Evolutionary conservation across 1,140 invertebrate species (phyloP), one percentile per base, ranked within the genome.

Genomic region (Xylocopa sonorina): DNA sequence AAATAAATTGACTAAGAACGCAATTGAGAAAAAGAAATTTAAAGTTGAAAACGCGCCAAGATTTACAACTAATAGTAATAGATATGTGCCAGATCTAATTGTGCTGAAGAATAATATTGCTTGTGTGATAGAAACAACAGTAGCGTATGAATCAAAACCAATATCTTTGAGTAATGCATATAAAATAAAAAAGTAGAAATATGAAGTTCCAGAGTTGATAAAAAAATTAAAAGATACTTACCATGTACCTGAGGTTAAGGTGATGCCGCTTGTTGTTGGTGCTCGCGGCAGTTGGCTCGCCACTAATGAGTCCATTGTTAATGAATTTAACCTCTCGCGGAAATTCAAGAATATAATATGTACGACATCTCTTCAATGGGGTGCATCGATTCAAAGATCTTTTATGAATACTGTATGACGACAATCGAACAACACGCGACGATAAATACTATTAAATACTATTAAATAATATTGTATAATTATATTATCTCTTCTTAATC

Each of bases 361-460:
- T 1, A 53, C 29, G 34, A 53, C 48, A 46, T 46, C 43, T 12
- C 43, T 46, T 2, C 43, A 46, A 14, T 46, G 43, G 43, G 43
- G 43, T 10, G 64, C 53, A 3, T 34, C 64, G 1, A 67, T 53
- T 0, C 64, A 67, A 5, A 48, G 64, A 14, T 0, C 3, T 1
- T 67, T 67, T 16, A 67, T 67, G 64, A 18, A 29, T 12, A 34
- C 48, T 9, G 64, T 67, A 4, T 67, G 64, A 48, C 50, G 64
- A 51, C 64, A 66, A 38, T 4, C 38, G 38, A 38, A 38, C 38
- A n/a, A n/a, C n/a, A n/a, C n/a, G n/a, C n/a, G n/a, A n/a, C n/a
- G n/a, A n/a, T n/a, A n/a, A n/a, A n/a, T n/a, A n/a, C n/a, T n/a
- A n/a, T n/a, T n/a, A n/a, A n/a, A n/a, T n/a, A n/a, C n/a, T n/a